Conservation (phyloP, 1,140 invertebrate species). For the Ceratosolen fusciceps region DNA sequence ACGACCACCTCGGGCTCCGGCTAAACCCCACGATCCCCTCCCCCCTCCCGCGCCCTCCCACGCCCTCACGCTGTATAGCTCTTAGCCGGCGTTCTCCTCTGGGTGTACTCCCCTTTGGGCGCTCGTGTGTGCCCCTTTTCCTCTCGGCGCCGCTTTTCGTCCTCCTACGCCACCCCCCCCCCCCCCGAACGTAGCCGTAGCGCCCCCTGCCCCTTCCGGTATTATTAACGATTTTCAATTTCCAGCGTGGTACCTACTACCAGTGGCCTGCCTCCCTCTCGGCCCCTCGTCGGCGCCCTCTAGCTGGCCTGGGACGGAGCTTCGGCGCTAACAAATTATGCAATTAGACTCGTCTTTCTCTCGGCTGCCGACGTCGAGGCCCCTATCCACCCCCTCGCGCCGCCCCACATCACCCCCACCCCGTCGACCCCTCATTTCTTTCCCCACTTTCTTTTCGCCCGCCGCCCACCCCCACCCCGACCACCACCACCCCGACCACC, state of each 20-base stretch:
- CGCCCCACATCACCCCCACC: not conserved
- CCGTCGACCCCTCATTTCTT: not conserved
- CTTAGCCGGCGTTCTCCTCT: too few relatives aligned
- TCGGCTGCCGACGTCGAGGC: conserved; percentile 18
- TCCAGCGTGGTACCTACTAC: conserved; percentile 43
- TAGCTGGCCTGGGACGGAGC: conserved; percentile 50
- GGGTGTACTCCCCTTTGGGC: too few relatives aligned
- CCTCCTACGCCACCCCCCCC: too few relatives aligned
- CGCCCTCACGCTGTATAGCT: conserved; percentile 5
- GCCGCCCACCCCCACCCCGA: too few relatives aligned
- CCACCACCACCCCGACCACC: too few relatives aligned
- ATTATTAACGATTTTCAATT: conserved; percentile 52
- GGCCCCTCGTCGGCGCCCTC: conserved; percentile 36
- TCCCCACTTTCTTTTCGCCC: conserved; percentile 26
- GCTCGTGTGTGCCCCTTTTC: conserved; percentile 26
- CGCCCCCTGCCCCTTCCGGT: conserved; percentile 46
- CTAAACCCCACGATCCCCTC: conserved; percentile 35
- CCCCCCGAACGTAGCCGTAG: conserved; percentile 55
- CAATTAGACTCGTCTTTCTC: conserved; percentile 59
- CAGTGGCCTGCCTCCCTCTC: conserved; percentile 45
- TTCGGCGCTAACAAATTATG: conserved; percentile 62
- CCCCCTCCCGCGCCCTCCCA: conserved; percentile 22
- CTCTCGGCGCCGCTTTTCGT: conserved; percentile 30
- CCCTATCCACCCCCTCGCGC: not conserved
- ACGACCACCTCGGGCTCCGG: conserved; percentile 55